Percentiles rank a stretch among this genome's conserved stretches.
Evolutionary conservation across 2,888 invertebrate species (phyloP).

Genomic region (Leistus spinibarbis): DNA sequence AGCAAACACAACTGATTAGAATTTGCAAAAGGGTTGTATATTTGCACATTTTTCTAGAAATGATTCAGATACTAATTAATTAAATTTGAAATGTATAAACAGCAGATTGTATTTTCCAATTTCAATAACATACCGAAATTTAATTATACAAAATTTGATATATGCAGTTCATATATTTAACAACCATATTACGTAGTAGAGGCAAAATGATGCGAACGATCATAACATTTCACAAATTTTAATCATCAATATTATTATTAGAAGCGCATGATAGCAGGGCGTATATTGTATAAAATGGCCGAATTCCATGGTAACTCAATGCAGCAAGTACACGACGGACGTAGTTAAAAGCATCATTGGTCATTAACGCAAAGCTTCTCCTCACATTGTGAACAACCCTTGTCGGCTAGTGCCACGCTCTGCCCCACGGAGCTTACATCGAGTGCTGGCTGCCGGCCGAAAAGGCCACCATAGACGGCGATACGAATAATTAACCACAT

Average conservation of each 20-base stretch:
- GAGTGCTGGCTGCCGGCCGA: background rate
- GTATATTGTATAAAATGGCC: background rate
- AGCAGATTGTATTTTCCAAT: too few species aligned
- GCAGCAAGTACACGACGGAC: constrained; percentile 1
- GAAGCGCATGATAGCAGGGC: background rate
- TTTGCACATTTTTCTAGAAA: too few species aligned
- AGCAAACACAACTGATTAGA: too few species aligned
- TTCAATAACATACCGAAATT: too few species aligned
- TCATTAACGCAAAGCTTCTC: constrained; percentile 12
- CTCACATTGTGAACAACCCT: constrained; percentile 9
- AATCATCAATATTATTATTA: background rate
- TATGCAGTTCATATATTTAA: background rate
- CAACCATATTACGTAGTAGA: background rate
- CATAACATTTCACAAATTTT: too few species aligned
- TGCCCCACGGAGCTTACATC: background rate
- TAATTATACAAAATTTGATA: background rate
- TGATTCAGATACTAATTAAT: too few species aligned
- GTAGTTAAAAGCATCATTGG: constrained; percentile 16
- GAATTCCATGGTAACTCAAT: background rate
- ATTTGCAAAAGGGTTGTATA: too few species aligned
- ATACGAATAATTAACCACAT: background rate
- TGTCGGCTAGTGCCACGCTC: background rate
- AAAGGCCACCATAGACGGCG: background rate
- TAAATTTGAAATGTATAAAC: too few species aligned
- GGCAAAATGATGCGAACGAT: too few species aligned